Base-by-base conservation (phyloP, 2,113 vertebrate species). In the Erpornis zantholeuca region DNA sequence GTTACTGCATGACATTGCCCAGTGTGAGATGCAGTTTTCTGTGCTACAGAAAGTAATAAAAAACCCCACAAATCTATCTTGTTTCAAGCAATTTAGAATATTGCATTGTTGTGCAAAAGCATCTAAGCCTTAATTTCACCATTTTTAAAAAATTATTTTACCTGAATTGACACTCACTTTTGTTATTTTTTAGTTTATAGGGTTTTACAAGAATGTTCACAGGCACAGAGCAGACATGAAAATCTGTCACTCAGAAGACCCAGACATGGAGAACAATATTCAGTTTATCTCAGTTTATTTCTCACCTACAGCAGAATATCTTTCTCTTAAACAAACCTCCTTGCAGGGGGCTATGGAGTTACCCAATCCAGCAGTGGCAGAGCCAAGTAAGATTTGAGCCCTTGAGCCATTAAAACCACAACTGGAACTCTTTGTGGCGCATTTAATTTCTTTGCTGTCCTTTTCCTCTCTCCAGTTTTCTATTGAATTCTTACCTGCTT, bases 1-100 rank as follows among this genome's bases (percentile, higher is more conserved):
- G 21, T 24, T 36, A 12, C 23, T 35, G 15, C 18, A 35, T 0
- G 6, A 19, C 1, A 0, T 56, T 59, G 6, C 15, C 11, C 31
- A 42, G 5, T 36, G 20, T 38, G 35, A 88, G 17, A 61, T 33
- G 22, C 5, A 59, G 8, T 13, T 52, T 82, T 79, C 18, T 69
- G 8, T 57, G n/a, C 14, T 71, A 52, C 9, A 38, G 22, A 59
- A 86, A 87, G 42, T 40, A 8, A 15, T 22, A 23, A 40, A 61
- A 91, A 64, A 1, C 1, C 5, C 3, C 7, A 35, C 8, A 81
- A 77, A 36, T 1, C 4, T 15, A 22, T 20, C n/a, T 65, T 73
- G 6, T 38, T 64, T 60, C 16, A 65, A 91, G 17, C 4, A 23
- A 70, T 53, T 86, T 73, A 45, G 22, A 78, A 18, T 6, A 38